These are phyloP conservation scores for Triplophysa rosa DNA, from an alignment of 2,113 vertebrate genomes.

Conservation along the genomic window DNA sequence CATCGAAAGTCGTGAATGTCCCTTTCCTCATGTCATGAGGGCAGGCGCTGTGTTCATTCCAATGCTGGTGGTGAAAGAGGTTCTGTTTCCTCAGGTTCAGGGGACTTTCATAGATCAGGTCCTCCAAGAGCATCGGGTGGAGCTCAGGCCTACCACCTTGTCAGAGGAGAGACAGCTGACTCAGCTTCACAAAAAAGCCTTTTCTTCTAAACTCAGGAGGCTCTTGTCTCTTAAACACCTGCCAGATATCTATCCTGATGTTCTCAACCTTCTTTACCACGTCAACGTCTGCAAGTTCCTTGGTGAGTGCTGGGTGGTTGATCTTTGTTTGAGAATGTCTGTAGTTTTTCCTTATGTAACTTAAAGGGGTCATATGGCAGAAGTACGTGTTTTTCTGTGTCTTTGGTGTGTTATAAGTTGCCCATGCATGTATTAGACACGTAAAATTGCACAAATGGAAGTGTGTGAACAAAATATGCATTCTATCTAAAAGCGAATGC, in stretches of 20 bases:
- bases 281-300: slow-evolving; percentile 80
- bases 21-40: slow-evolving; percentile 89
- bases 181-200: slow-evolving; percentile 82
- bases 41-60: slow-evolving; percentile 88
- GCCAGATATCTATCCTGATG: slow-evolving; percentile 73
- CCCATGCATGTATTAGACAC: too few species aligned
- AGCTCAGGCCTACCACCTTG: slow-evolving; percentile 90
- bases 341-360: too few species aligned
- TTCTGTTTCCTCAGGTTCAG: slow-evolving; percentile 85
- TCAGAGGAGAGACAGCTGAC: slow-evolving; percentile 88
- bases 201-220: slow-evolving; percentile 87
- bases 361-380: too few species aligned
- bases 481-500: too few species aligned
- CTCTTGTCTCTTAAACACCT: slow-evolving; percentile 90
- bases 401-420: too few species aligned
- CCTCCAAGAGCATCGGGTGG: slow-evolving; percentile 89
- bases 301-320: slow-evolving; percentile 74
- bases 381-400: too few species aligned
- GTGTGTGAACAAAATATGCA: too few species aligned
- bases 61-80: slow-evolving; percentile 91
- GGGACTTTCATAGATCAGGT: slow-evolving; percentile 83
- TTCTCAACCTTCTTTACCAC: slow-evolving; percentile 84
- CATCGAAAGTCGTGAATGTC: slow-evolving; percentile 73
- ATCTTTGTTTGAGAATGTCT: background rate
- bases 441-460: too few species aligned